Percentiles rank a stretch among this genome's conserved stretches.
phyloP scores from a whole-genome alignment of 2,113 vertebrate species.

The Siniperca knerii region DNA sequence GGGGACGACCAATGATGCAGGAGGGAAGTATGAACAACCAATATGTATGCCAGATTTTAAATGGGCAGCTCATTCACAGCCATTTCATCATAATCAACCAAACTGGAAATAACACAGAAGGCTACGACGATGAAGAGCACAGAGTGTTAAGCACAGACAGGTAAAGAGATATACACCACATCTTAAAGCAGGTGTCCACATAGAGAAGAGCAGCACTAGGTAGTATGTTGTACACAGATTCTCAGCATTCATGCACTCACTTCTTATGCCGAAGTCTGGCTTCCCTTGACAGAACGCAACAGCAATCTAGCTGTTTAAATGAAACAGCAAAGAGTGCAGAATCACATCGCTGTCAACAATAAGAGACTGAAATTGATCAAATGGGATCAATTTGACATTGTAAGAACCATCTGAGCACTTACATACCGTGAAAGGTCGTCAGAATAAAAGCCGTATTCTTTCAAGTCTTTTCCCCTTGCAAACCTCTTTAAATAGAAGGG shows the following conservation, averaged over 20 bases:
- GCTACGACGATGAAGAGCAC: slow-evolving; percentile 93
- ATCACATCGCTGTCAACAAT: slow-evolving; percentile 40
- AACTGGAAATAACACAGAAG: slow-evolving; percentile 89
- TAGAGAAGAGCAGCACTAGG: slow-evolving; percentile 92
- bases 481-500: slow-evolving; percentile 70
- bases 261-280: slow-evolving; percentile 63
- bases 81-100: slow-evolving; percentile 84
- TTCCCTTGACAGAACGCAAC: slow-evolving; percentile 78
- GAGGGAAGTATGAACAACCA: slow-evolving; percentile 52
- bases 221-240: slow-evolving; percentile 93
- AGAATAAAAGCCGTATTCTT: slow-evolving; percentile 59
- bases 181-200: slow-evolving; percentile 90
- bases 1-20: slow-evolving; percentile 56
- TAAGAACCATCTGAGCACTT: slow-evolving; percentile 66
- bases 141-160: slow-evolving; percentile 91
- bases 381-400: slow-evolving; percentile 51
- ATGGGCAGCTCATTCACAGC: slow-evolving; percentile 89
- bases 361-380: slow-evolving; percentile 48
- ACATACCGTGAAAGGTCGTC: slow-evolving; percentile 47
- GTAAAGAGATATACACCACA: slow-evolving; percentile 92
- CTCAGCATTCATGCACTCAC: slow-evolving; percentile 82
- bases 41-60: slow-evolving; percentile 89
- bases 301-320: slow-evolving; percentile 66
- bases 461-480: slow-evolving; percentile 47
- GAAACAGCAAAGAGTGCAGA: slow-evolving; percentile 48